Percentiles rank a stretch among this genome's conserved stretches.
These are phyloP conservation scores for Morone saxatilis DNA, from an alignment of 2,113 vertebrate genomes.

Conservation along the genomic window DNA sequence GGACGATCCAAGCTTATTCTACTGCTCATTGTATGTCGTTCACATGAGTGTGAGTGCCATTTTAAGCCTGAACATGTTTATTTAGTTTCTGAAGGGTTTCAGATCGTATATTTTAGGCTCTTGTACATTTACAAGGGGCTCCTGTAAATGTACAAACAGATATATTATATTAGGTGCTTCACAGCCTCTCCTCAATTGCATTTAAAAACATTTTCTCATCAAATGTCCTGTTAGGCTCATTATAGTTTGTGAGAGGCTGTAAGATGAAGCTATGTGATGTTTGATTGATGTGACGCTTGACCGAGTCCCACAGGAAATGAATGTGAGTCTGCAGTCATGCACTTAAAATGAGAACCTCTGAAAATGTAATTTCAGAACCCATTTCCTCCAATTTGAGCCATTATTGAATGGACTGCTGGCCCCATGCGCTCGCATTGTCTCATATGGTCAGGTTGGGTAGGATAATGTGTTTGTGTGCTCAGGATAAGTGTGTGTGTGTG, in stretches of 20 bases:
- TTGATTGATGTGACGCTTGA: constrained; percentile 66
- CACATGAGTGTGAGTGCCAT: neutral
- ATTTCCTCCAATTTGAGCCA: constrained; percentile 80
- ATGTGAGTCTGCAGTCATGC: constrained; percentile 44
- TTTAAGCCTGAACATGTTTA: neutral
- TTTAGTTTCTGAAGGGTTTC: neutral
- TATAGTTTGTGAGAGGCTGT: constrained; percentile 32
- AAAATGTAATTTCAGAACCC: constrained; percentile 82
- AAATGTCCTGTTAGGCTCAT: constrained; percentile 47
- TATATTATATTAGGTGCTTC: constrained; percentile 18
- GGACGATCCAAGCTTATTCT: neutral
- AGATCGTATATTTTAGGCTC: neutral
- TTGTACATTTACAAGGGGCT: neutral
- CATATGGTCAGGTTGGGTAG: constrained; percentile 23
- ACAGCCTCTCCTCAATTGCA: neutral
- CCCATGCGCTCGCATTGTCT: constrained; percentile 43
- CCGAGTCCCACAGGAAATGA: constrained; percentile 68
- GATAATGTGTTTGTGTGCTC: constrained; percentile 32
- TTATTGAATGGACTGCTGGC: constrained; percentile 72
- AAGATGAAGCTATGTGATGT: constrained; percentile 47
- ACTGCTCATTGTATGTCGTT: neutral
- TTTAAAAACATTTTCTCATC: constrained; percentile 37
- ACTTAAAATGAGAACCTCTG: constrained; percentile 68
- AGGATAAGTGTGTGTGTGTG: neutral
- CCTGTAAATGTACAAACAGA: constrained; percentile 11